Percentiles rank a stretch among this genome's conserved stretches.
phyloP scores from a whole-genome alignment of 2,113 vertebrate species.

The Protobothrops flavoviridis region DNA sequence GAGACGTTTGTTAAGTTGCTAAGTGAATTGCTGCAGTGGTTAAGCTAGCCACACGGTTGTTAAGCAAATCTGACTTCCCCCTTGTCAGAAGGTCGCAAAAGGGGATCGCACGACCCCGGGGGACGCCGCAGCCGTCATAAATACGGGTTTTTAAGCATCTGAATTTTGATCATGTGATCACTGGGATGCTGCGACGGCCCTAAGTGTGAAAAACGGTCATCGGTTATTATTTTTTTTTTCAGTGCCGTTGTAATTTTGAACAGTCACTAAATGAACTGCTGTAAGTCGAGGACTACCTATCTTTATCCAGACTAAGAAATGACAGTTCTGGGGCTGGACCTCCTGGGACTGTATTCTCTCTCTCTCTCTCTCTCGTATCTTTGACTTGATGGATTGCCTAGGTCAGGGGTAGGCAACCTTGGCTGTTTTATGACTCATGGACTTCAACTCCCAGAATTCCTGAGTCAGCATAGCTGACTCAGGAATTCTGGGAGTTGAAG shows the following conservation, averaged over 20 bases:
- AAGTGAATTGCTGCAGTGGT: background rate
- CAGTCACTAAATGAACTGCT: background rate
- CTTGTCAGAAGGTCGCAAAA: background rate
- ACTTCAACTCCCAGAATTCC: too few relatives aligned
- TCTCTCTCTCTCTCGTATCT: background rate
- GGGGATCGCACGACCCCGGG: background rate
- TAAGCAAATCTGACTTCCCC: background rate
- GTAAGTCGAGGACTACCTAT: background rate
- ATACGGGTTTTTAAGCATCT: background rate
- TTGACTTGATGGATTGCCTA: background rate
- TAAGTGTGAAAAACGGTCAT: background rate
- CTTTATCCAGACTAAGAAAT: background rate
- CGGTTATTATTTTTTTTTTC: background rate
- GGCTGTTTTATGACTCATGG: too few relatives aligned
- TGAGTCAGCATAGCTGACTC: background rate
- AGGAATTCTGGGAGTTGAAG: too few relatives aligned
- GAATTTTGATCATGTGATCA: too few relatives aligned
- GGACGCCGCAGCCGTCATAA: background rate
- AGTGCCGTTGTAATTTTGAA: background rate
- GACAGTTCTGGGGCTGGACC: background rate
- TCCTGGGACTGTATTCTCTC: background rate
- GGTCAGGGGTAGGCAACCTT: too few relatives aligned
- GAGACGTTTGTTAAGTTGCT: background rate
- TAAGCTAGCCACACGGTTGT: too few relatives aligned
- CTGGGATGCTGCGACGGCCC: background rate